Base-by-base conservation (phyloP, 2,888 invertebrate species). In the Molorchus minor region DNA sequence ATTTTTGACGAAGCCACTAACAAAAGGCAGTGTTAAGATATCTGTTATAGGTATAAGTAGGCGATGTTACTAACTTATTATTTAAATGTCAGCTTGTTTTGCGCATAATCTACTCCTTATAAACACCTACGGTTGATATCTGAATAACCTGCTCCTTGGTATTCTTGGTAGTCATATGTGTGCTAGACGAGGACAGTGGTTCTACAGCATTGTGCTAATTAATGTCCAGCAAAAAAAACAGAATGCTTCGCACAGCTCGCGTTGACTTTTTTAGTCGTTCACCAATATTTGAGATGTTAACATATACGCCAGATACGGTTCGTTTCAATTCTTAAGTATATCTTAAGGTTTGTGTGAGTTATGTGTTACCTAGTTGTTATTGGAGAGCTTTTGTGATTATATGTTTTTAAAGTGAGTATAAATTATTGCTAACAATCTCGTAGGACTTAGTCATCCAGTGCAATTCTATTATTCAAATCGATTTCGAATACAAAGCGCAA, bases 41-140 rank as follows among this genome's bases (percentile, higher is more conserved):
- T 68, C 68, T 63, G 65, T 69, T 69, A 71, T 68, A 68, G 67
- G 65, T 61, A 65, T 65, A 63, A 68, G 76, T 76, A 72, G 76
- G 76, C 73, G 74, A 70, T 68, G 67, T 69, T 68, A 71, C 73
- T 73, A 75, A 76, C 75, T 75, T 75, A 73, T 77, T 76, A 75
- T 76, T 77, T 75, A 77, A 77, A 77, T 79, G 77, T 77, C 77
- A 75, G 76, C 74, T 74, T 70, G 77, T 76, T 77, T 77, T 72
- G 77, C 77, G 77, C 78, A 77, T 75, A 78, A 75, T 75, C 76
- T 75, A 77, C 77, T 76, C 78, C 77, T 77, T 75, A 69, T 70
- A 67, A 57, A 67, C 74, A 70, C 74, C 74, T 72, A 74, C 74
- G 62, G 64, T 57, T 65, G 61, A 62, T 69, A 68, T 68, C 67